Percentiles rank a stretch among this genome's conserved stretches.
phyloP scores from a whole-genome alignment of 1,140 invertebrate genomes.

The Paralvinella palmiformis region DNA sequence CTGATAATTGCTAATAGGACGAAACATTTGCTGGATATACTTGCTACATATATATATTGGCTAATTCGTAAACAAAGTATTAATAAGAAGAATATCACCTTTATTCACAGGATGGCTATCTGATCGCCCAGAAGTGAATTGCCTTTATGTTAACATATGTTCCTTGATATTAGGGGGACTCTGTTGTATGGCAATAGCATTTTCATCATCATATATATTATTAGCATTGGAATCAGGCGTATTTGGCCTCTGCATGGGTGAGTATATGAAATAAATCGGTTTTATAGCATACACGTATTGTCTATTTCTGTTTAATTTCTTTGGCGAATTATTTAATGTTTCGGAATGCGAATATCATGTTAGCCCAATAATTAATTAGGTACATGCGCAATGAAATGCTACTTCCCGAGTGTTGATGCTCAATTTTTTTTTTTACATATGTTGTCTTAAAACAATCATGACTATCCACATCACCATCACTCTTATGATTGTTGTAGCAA shows the following conservation, averaged over 20 bases:
- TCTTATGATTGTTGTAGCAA: not conserved
- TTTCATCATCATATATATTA: slow-evolving; percentile 67
- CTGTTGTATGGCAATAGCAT: slow-evolving; percentile 72
- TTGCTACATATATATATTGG: not conserved
- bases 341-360: not conserved
- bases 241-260: slow-evolving; percentile 89
- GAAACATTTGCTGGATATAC: not conserved
- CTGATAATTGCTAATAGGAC: not conserved
- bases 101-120: slow-evolving; percentile 46
- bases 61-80: not conserved
- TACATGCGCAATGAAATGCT: not conserved
- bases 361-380: not conserved
- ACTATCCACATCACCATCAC: not conserved
- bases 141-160: slow-evolving; percentile 83
- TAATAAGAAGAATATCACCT: not conserved
- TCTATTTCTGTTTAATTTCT: slow-evolving; percentile 57
- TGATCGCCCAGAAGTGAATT: slow-evolving; percentile 61
- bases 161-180: slow-evolving; percentile 82
- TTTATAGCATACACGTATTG: slow-evolving; percentile 33
- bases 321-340: not conserved
- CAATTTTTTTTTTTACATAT: not conserved
- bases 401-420: not conserved
- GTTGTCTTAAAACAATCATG: not conserved
- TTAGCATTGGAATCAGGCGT: slow-evolving; percentile 75
- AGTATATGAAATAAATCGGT: slow-evolving; percentile 74